Evolutionary conservation across 2,113 vertebrate species (phyloP).

Genomic region (Alaudala cheleensis): DNA sequence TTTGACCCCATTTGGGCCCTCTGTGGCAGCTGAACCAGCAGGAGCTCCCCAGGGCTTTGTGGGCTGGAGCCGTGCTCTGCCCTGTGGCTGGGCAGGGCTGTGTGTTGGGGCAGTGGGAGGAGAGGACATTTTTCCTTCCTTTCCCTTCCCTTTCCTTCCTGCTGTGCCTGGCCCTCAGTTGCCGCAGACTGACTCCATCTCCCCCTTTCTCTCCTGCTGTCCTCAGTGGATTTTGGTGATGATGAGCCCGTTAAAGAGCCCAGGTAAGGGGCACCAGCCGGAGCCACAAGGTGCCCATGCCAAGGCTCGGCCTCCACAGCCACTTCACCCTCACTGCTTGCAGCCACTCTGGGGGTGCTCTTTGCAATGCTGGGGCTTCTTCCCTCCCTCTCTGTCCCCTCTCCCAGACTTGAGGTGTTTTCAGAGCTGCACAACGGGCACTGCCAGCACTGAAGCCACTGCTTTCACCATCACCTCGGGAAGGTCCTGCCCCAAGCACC

Average conservation of each 20-base stretch:
- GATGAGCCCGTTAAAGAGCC: conserved; percentile 88
- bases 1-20: background rate
- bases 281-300: background rate
- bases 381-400: background rate
- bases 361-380: background rate
- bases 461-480: conserved; percentile 84
- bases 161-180: background rate
- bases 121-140: background rate
- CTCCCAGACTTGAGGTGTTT: conserved; percentile 78
- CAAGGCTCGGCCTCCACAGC: background rate
- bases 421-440: conserved; percentile 88
- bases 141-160: background rate
- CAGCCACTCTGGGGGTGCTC: background rate
- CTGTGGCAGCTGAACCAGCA: background rate
- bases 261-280: conserved; percentile 81
- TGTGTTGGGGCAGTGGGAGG: background rate
- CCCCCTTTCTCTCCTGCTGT: conserved; percentile 62
- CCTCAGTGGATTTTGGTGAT: conserved; percentile 92
- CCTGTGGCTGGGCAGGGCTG: background rate
- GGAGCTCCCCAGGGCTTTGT: background rate
- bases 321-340: background rate
- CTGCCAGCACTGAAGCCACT: conserved; percentile 82
- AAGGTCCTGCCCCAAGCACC: background rate
- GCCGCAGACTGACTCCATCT: background rate
- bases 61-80: background rate